phyloP scores from a whole-genome alignment of 2,113 vertebrate species.

The Nothoprocta perdicaria region DNA sequence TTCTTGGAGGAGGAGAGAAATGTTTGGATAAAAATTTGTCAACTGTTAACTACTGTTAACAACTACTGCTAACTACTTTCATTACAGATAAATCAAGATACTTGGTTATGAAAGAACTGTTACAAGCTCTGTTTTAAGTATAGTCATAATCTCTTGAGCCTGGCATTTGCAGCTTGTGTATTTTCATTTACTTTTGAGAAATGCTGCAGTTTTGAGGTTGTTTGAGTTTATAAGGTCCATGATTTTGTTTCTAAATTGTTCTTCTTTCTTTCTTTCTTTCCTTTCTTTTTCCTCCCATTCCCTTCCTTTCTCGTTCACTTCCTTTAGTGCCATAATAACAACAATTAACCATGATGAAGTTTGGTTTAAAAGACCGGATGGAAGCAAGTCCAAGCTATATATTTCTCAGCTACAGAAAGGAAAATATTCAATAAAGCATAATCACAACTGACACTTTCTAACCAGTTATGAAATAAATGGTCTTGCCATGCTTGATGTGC shows the following conservation, averaged over 20 bases:
- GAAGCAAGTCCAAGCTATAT: conserved; percentile 97
- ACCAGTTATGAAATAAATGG: conserved; percentile 52
- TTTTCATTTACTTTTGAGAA: conserved; percentile 1
- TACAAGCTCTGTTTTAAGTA: not conserved
- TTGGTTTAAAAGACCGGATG: conserved; percentile 96
- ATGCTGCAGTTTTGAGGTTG: conserved; percentile 12
- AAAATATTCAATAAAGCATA: conserved; percentile 97
- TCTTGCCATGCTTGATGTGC: conserved; percentile 78
- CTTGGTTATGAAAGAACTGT: not conserved
- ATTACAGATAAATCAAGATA: not conserved
- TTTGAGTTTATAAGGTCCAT: not conserved
- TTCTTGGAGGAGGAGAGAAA: not conserved
- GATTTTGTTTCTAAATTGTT: not conserved
- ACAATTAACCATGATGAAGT: conserved; percentile 98
- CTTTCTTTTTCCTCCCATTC: not conserved
- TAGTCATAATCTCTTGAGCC: not conserved
- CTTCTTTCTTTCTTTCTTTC: not conserved
- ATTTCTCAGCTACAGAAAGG: conserved; percentile 98
- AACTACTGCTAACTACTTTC: not conserved
- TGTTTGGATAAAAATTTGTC: not conserved
- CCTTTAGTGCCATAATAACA: conserved; percentile 92
- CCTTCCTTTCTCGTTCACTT: conserved; percentile 20
- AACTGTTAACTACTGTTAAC: not conserved
- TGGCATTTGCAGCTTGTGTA: not conserved
- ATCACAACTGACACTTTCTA: conserved; percentile 77